Percentiles rank a stretch among this genome's conserved stretches.
phyloP scores from a whole-genome alignment of 2,113 vertebrate genomes.

The Diadophis punctatus region DNA sequence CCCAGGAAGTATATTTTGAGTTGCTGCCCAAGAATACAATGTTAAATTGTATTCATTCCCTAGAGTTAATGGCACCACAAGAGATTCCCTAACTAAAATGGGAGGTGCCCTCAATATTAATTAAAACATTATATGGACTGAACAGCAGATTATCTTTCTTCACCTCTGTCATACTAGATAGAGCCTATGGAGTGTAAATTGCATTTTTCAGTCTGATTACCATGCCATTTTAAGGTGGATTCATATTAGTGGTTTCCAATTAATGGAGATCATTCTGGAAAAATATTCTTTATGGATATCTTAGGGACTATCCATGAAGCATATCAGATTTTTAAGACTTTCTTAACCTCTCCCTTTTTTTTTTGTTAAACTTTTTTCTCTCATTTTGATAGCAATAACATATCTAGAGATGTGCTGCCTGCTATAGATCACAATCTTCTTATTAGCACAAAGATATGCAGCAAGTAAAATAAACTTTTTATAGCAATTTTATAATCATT shows the following conservation, averaged over 20 bases:
- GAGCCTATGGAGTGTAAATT: background rate
- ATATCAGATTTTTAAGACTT: background rate
- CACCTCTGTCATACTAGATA: background rate
- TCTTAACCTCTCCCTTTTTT: background rate
- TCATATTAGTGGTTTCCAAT: background rate
- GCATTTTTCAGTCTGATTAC: background rate
- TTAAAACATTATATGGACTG: slow-evolving; percentile 8
- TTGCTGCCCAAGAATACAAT: background rate
- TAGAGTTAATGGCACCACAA: slow-evolving; percentile 4
- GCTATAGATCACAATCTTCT: background rate
- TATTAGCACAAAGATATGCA: background rate
- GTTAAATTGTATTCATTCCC: slow-evolving; percentile 18
- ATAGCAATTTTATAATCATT: background rate
- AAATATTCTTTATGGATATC: background rate
- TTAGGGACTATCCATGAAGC: background rate
- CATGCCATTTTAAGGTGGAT: background rate
- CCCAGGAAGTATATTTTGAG: background rate
- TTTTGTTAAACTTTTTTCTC: background rate
- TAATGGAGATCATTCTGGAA: background rate
- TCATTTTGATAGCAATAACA: background rate
- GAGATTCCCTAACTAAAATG: background rate
- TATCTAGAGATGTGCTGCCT: background rate
- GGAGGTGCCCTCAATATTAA: background rate
- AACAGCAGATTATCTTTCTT: background rate
- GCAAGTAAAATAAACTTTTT: background rate